phyloP scores from a whole-genome alignment of 2,113 vertebrate species.

The Phaethon lepturus region DNA sequence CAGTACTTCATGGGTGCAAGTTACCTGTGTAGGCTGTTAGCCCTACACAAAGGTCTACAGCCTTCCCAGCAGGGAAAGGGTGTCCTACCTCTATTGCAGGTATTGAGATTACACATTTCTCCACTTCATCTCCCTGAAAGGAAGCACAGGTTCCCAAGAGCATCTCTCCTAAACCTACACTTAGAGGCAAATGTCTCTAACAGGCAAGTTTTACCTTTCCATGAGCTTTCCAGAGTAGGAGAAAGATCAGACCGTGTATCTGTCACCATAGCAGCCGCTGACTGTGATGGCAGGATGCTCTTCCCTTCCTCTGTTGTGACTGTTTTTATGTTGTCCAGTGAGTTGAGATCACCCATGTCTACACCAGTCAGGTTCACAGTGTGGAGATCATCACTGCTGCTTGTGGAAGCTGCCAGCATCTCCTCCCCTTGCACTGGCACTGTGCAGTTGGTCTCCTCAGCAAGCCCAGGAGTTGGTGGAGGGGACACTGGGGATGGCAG shows the following conservation, averaged over 20 bases:
- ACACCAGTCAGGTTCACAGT: neutral
- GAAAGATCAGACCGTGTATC: conserved; percentile 16
- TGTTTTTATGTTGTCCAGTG: neutral
- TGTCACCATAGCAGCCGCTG: conserved; percentile 8
- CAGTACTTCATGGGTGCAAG: rapidly evolving
- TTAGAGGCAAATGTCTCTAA: neutral
- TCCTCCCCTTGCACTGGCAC: neutral
- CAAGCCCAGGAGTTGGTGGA: neutral
- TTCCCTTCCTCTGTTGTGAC: neutral
- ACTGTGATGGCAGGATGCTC: neutral
- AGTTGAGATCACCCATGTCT: neutral
- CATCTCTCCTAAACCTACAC: neutral
- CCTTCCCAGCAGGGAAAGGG: neutral
- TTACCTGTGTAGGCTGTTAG: neutral
- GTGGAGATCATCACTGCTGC: neutral
- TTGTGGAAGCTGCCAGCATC: neutral
- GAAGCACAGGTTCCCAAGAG: neutral
- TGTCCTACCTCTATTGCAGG: neutral
- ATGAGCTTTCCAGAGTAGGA: conserved; percentile 1
- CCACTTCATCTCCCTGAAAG: neutral
- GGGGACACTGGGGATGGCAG: neutral
- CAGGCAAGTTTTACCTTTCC: conserved; percentile 71
- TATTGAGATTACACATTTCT: neutral
- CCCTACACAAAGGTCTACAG: neutral
- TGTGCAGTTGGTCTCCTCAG: neutral